These are phyloP conservation scores for Lemur catta DNA, from an alignment of 2,797 vertebrate species.

Conservation along the genomic window DNA sequence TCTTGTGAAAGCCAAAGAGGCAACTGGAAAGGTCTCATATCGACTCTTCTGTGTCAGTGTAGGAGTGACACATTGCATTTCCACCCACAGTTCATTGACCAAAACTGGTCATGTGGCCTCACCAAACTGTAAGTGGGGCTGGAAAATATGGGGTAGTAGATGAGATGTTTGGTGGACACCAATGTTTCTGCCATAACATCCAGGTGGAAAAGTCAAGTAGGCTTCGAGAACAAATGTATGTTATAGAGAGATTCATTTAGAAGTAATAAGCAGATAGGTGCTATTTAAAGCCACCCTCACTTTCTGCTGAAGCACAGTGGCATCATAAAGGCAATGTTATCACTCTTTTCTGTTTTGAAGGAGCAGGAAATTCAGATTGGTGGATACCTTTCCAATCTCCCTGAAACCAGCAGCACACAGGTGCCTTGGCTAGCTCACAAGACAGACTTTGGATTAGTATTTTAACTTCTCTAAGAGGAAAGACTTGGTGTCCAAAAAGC, in stretches of 20 bases:
- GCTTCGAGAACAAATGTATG: not conserved
- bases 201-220: not conserved
- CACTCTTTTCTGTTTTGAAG: not conserved
- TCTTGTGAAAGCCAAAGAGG: not conserved
- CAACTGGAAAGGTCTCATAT: not conserved
- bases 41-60: not conserved
- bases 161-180: not conserved
- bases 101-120: not conserved
- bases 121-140: not conserved
- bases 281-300: not conserved
- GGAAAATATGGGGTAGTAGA: not conserved
- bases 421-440: not conserved
- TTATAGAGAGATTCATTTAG: not conserved
- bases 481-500: not conserved
- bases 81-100: not conserved
- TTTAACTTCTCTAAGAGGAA: not conserved
- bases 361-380: not conserved
- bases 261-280: not conserved
- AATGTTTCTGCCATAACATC: not conserved
- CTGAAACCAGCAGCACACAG: not conserved
- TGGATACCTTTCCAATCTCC: not conserved
- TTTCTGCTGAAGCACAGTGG: not conserved
- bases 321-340: not conserved
- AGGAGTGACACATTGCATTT: not conserved
- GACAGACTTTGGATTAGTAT: not conserved